Evolutionary conservation across 2,888 invertebrate genomes (phyloP), one percentile per base, ranked within the genome.

Genomic region (Drosophila setosimentum): DNA sequence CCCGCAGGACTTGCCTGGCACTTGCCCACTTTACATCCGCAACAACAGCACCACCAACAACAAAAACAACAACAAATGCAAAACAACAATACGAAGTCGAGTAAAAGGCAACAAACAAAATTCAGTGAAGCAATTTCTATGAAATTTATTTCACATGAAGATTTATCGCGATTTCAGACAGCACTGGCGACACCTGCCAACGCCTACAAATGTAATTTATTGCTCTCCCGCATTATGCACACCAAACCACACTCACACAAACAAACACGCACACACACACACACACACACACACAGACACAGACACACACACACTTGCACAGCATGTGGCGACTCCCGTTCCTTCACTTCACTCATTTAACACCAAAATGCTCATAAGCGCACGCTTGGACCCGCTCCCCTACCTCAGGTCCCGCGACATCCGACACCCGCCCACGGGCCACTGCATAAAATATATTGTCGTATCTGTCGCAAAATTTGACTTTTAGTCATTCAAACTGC

Each of bases 191-290:
- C 93, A 93, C 93, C 93, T 93, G 93, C 93, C 93, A 93, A 93
- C 93, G 93, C 93, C 93, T 93, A 93, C 93, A 92, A 93, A 92
- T 92, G 93, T 93, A 93, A 93, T 93, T 93, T 93, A 93, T 93
- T 91, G 91, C 91, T 89, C 89, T 91, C 90, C 91, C 90, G 90
- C 91, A 91, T 87, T 91, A 91, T 87, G 90, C 87, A 88, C 90
- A 90, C 76, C 67, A 54, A 64, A 48, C 67, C 61, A 72, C 49
- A 66, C 32, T 76, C 61, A 69, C 53, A 74, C 68, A 69, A 54
- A 69, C 33, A 61, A 13, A 65, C 4, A 51, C 16, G 53, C 7
- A 48, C 40, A 59, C 33, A 68, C 45, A 72, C 68, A 68, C 49
- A 60, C 54, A 73, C 61, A 68, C 45, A 61, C 27, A 75, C 59